phyloP scores from a whole-genome alignment of 2,888 invertebrate genomes.

The Chirona hameri region DNA sequence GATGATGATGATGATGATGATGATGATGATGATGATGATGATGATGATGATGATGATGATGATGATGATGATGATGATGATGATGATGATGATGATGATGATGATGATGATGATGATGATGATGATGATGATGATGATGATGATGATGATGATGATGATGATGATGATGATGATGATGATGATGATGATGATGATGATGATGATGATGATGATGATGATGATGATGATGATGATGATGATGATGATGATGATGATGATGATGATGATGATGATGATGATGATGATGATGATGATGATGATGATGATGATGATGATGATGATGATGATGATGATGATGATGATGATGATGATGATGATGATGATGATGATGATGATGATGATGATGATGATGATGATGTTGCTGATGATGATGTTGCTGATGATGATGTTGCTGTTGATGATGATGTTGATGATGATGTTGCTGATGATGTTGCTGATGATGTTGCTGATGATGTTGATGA shows the following conservation, averaged over 20 bases:
- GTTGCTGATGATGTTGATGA: too few relatives aligned
- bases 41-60: slow-evolving; percentile 22
- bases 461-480: too few relatives aligned
- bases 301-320: slow-evolving; percentile 22
- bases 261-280: slow-evolving; percentile 22
- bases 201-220: slow-evolving; percentile 22
- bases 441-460: too few relatives aligned
- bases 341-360: slow-evolving; percentile 22
- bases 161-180: slow-evolving; percentile 22
- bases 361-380: too few relatives aligned
- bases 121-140: slow-evolving; percentile 22
- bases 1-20: slow-evolving; percentile 22
- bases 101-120: slow-evolving; percentile 22
- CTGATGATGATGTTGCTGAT: too few relatives aligned
- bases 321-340: slow-evolving; percentile 22
- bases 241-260: slow-evolving; percentile 22
- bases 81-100: slow-evolving; percentile 22
- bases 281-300: slow-evolving; percentile 22
- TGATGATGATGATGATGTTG: too few relatives aligned
- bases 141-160: slow-evolving; percentile 22
- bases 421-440: too few relatives aligned
- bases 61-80: slow-evolving; percentile 22
- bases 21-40: slow-evolving; percentile 22
- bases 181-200: slow-evolving; percentile 22
- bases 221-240: slow-evolving; percentile 22